A percentile compares a stretch with the other conserved stretches of the same genome.
phyloP scores from a whole-genome alignment of 2,888 invertebrate species.

The Imbricaverruca yamaguchii region DNA sequence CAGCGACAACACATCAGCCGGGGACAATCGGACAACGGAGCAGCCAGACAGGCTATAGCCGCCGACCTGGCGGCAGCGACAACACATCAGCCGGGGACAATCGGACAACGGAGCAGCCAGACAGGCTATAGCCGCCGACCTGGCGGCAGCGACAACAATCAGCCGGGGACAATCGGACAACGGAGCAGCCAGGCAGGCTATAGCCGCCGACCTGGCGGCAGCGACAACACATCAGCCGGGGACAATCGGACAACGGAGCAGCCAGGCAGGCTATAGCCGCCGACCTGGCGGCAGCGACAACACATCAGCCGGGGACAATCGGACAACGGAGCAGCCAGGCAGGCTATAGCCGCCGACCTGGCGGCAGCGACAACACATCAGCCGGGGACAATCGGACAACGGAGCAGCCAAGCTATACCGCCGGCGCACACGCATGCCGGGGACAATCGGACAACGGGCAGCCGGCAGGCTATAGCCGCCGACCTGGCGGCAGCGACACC shows the following conservation, averaged over 20 bases:
- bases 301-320: no score
- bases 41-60: conserved; percentile 65
- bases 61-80: conserved; percentile 43
- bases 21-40: no score
- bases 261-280: conserved; percentile 73
- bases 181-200: conserved; percentile 55
- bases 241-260: no score
- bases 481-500: neutral
- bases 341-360: conserved; percentile 61
- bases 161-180: no score
- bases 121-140: conserved; percentile 62
- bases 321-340: conserved; percentile 46
- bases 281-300: conserved; percentile 38
- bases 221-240: no score
- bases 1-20: neutral
- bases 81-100: no score
- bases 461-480: conserved; percentile 70
- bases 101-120: no score
- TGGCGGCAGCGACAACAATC: neutral
- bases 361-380: neutral
- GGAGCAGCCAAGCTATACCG: no score
- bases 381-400: no score
- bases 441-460: no score
- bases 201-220: conserved; percentile 55
- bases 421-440: no score